These are phyloP conservation scores for Machimus rusticus DNA, from an alignment of 2,888 invertebrate genomes.

Conservation along the genomic window DNA sequence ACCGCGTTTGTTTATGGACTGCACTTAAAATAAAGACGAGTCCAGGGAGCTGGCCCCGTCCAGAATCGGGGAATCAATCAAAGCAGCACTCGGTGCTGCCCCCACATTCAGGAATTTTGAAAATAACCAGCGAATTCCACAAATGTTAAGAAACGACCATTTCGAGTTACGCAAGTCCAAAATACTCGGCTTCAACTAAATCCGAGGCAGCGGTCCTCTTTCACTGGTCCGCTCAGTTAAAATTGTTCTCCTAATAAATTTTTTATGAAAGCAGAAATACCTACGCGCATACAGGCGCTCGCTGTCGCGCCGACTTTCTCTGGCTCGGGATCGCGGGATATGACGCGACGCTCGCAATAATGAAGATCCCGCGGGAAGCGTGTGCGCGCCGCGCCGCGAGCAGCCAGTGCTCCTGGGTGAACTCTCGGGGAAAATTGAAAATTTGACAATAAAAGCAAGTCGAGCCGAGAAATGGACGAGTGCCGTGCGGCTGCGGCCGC, in stretches of 20 bases:
- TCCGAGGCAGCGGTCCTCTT: neutral
- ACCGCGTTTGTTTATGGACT: neutral
- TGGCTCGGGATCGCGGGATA: neutral
- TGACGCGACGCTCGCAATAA: neutral
- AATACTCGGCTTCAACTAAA: constrained; percentile 23
- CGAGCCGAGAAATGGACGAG: neutral
- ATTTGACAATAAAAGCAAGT: neutral
- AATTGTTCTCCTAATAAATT: constrained; percentile 36
- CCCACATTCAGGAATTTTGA: neutral
- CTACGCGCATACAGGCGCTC: neutral
- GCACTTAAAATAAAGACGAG: neutral
- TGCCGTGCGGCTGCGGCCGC: neutral
- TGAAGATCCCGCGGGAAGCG: constrained; percentile 7
- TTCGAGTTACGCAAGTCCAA: constrained; percentile 29
- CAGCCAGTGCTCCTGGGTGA: neutral
- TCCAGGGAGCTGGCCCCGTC: neutral
- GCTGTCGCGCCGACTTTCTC: neutral
- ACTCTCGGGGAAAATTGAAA: neutral
- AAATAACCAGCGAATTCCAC: neutral
- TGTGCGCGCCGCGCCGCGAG: neutral
- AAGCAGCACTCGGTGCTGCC: neutral
- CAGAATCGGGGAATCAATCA: neutral
- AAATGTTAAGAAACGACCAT: constrained; percentile 2
- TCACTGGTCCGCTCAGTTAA: constrained; percentile 25
- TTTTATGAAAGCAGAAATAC: constrained; percentile 32